A percentile compares a stretch with the other conserved stretches of the same genome.
Conservation (phyloP, 2,888 invertebrate species). For the Folsomia candida region DNA sequence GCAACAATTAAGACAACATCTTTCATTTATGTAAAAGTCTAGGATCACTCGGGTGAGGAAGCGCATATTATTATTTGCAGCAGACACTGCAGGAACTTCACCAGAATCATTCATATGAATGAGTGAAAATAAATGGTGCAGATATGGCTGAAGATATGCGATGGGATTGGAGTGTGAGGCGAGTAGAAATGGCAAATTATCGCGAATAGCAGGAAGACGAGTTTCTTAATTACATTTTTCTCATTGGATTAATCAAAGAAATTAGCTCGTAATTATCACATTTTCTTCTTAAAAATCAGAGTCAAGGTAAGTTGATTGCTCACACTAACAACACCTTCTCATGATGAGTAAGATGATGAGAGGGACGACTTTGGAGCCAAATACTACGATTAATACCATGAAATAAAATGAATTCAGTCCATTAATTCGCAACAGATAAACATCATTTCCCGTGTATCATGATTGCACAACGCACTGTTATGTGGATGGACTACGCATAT, state of each 20-base stretch:
- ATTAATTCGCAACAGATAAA: neutral
- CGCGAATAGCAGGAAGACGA: constrained; percentile 10
- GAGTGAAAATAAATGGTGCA: neutral
- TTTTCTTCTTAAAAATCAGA: constrained; percentile 8
- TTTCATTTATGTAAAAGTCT: neutral
- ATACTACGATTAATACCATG: neutral
- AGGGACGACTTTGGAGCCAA: neutral
- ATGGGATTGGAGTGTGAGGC: neutral
- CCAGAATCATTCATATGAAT: too few species aligned
- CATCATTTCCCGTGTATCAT: neutral
- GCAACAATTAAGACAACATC: neutral
- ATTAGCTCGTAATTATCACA: constrained; percentile 21
- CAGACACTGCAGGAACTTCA: neutral
- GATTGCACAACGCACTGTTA: too few species aligned
- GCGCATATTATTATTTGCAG: neutral
- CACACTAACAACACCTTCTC: constrained; percentile 4
- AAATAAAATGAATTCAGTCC: neutral
- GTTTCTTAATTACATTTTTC: constrained; percentile 14
- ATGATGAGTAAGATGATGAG: neutral
- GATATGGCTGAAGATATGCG: too few species aligned
- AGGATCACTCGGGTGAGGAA: neutral
- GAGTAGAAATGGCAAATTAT: neutral
- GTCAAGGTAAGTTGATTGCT: constrained; percentile 14
- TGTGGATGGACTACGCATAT: too few species aligned
- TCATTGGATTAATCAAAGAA: constrained; percentile 20